A percentile compares a stretch with the other conserved stretches of the same genome.
Evolutionary conservation across 2,797 vertebrate species (phyloP).

Genomic region (Antrozous pallidus): DNA sequence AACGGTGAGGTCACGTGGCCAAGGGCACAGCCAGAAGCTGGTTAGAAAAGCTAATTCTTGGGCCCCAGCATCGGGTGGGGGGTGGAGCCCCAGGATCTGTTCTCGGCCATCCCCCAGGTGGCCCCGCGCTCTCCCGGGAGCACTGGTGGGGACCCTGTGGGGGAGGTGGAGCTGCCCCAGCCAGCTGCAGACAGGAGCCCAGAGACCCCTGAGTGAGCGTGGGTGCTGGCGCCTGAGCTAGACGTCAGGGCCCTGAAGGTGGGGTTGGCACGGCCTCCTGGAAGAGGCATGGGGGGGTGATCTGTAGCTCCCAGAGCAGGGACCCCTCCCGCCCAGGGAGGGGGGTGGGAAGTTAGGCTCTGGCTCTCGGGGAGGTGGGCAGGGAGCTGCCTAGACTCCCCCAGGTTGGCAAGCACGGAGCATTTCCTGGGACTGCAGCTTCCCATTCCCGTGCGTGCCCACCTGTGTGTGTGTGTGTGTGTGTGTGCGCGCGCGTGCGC

Average conservation of each 20-base stretch:
- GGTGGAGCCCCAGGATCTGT: not conserved
- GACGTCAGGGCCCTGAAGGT: not conserved
- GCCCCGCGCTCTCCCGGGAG: rapidly evolving
- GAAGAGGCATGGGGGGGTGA: not conserved
- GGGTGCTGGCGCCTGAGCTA: not conserved
- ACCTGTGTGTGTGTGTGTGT: not conserved
- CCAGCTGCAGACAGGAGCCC: rapidly evolving
- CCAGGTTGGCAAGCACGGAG: rapidly evolving
- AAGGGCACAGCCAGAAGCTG: not conserved
- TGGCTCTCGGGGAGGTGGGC: rapidly evolving
- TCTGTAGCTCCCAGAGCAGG: not conserved
- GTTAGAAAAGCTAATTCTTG: not conserved
- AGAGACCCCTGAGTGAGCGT: rapidly evolving
- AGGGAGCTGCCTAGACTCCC: rapidly evolving
- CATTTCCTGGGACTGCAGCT: not conserved
- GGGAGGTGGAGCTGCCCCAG: not conserved
- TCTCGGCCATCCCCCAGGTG: not conserved
- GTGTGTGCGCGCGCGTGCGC: not conserved
- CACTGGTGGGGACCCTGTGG: rapidly evolving
- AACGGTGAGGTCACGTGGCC: not conserved
- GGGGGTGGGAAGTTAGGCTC: not conserved
- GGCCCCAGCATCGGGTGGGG: not conserved
- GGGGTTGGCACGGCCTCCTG: not conserved
- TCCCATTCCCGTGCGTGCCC: not conserved
- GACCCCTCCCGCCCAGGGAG: too few species aligned